These are phyloP conservation scores for Calvadosia cruxmelitensis DNA, from an alignment of 30 jellyfish, hydroid and myxozoan species.

Conservation along the genomic window DNA sequence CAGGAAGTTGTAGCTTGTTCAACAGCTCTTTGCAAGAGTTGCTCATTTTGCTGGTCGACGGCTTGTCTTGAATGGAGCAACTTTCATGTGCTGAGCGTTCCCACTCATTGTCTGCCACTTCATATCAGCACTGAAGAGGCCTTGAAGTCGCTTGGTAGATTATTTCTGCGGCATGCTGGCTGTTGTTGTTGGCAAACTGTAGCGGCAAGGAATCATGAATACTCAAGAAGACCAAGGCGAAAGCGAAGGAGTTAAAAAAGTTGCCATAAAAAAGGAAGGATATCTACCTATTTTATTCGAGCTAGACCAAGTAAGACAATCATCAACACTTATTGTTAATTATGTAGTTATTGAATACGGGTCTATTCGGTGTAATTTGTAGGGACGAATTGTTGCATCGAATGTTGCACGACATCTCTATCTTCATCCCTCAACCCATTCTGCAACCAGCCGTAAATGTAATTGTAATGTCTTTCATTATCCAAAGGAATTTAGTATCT, in stretches of 20 bases:
- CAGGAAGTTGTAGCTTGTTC: no score
- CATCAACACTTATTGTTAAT: no score
- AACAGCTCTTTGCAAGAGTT: no score
- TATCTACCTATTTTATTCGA: constrained; percentile 64
- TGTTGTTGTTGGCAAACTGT: background rate
- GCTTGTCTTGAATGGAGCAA: background rate
- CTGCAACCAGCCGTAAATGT: no score
- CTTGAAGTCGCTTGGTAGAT: background rate
- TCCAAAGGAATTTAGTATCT: no score
- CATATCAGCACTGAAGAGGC: background rate
- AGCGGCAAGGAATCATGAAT: background rate
- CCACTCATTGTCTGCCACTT: background rate
- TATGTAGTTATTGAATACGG: no score
- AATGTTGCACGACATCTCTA: no score
- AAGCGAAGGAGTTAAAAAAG: constrained; percentile 38
- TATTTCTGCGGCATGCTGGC: background rate
- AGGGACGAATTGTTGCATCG: no score
- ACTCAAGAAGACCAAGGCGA: background rate
- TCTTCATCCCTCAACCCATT: no score
- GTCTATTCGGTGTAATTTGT: no score
- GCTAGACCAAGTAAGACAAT: constrained; percentile 66
- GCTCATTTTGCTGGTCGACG: background rate
- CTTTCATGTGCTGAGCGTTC: background rate
- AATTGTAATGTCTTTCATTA: no score
- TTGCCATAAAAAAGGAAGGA: constrained; percentile 82